Evolutionary conservation across 2,113 vertebrate genomes (phyloP).

Genomic region (Arothron firmamentum): DNA sequence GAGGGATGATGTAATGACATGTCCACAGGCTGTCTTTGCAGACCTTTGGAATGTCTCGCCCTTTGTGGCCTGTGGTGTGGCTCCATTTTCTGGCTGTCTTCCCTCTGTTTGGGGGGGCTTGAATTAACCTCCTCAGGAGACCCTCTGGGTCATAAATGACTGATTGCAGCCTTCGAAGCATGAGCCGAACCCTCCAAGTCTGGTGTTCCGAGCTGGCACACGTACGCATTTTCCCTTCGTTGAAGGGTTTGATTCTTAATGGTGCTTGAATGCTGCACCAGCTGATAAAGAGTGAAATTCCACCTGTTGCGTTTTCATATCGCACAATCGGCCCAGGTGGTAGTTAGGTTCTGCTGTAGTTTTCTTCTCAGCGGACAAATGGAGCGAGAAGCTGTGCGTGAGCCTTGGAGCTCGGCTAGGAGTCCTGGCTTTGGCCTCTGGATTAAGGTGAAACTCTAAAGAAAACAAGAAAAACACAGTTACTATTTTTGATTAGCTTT

Average conservation of each 20-base stretch:
- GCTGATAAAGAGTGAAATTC: conserved; percentile 51
- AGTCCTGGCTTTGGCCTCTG: conserved; percentile 62
- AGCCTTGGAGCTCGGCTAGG: conserved; percentile 14
- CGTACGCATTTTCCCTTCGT: conserved; percentile 43
- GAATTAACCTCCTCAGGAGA: too few relatives aligned
- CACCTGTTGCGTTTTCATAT: conserved; percentile 67
- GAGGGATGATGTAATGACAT: conserved; percentile 61
- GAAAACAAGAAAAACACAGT: background rate
- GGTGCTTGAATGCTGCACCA: conserved; percentile 49
- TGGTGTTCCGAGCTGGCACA: conserved; percentile 47
- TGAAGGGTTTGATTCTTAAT: conserved; percentile 57
- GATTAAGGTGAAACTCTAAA: conserved; percentile 13
- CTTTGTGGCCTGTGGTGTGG: conserved; percentile 1
- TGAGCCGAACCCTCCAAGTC: conserved; percentile 56
- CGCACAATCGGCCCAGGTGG: conserved; percentile 53
- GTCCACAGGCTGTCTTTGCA: conserved; percentile 35
- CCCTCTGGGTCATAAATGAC: too few relatives aligned
- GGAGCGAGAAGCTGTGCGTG: conserved; percentile 46
- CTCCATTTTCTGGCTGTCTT: background rate
- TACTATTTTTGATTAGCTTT: conserved; percentile 18
- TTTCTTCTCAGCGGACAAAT: conserved; percentile 37
- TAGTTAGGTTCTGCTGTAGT: conserved; percentile 38
- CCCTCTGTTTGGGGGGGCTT: background rate
- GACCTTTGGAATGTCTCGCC: conserved; percentile 56
- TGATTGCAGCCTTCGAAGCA: conserved; percentile 41